A percentile compares a stretch with the other conserved stretches of the same genome.
Evolutionary conservation across 2,888 invertebrate species (phyloP).

Genomic region (Mongoloraphidia duomilia): DNA sequence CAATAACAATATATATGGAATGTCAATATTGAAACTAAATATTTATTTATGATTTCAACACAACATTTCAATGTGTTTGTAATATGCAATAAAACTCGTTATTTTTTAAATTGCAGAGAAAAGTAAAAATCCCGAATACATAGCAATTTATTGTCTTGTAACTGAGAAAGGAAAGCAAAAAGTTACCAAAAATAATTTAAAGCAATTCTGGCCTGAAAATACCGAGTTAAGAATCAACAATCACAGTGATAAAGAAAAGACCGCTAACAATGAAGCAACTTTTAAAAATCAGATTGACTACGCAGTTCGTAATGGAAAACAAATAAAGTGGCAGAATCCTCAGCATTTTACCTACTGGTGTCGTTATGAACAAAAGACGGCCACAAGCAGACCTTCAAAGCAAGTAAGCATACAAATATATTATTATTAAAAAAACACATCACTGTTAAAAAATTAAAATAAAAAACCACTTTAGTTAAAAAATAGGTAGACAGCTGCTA

Average conservation of each 20-base stretch:
- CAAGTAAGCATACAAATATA: constrained; percentile 42
- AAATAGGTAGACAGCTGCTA: too few relatives aligned
- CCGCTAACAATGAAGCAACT: constrained; percentile 49
- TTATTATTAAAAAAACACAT: constrained; percentile 8
- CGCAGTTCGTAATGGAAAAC: constrained; percentile 41
- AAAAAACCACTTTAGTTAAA: too few relatives aligned
- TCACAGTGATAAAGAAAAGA: constrained; percentile 54
- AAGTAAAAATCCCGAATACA: constrained; percentile 57
- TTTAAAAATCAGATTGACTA: constrained; percentile 50
- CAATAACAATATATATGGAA: too few relatives aligned
- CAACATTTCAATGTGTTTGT: too few relatives aligned
- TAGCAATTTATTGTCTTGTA: constrained; percentile 50
- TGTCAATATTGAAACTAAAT: too few relatives aligned
- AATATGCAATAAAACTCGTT: too few relatives aligned
- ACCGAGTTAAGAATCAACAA: constrained; percentile 58
- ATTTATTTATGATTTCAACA: too few relatives aligned
- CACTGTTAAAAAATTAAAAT: constrained; percentile 7
- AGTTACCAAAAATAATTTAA: constrained; percentile 43
- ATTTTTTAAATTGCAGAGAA: constrained; percentile 37
- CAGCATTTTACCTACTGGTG: constrained; percentile 57
- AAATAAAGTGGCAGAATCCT: constrained; percentile 50
- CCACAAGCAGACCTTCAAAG: constrained; percentile 51
- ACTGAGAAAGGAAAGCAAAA: constrained; percentile 38
- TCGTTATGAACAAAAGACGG: constrained; percentile 41
- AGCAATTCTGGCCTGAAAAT: constrained; percentile 53